These are phyloP conservation scores for Tetramorium alpestre DNA, from an alignment of 1,140 invertebrate species.

Conservation along the genomic window DNA sequence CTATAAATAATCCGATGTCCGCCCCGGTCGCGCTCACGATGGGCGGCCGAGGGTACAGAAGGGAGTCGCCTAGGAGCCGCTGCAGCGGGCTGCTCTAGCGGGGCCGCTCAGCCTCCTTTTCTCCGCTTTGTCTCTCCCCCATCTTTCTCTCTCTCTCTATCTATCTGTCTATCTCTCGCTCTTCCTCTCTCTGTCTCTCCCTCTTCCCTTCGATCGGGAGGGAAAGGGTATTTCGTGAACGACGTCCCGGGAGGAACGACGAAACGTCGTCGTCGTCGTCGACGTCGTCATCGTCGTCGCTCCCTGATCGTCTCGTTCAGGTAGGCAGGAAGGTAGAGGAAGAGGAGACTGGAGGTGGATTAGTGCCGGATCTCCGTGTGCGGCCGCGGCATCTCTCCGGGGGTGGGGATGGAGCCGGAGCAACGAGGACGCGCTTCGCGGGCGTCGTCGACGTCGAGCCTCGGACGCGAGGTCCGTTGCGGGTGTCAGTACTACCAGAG, in stretches of 20 bases:
- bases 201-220: conserved; percentile 10
- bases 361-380: conserved; percentile 50
- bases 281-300: conserved; percentile 15
- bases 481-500: conserved; percentile 94
- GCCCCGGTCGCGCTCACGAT: conserved; percentile 25
- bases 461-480: conserved; percentile 90
- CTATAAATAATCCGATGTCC: conserved; percentile 72
- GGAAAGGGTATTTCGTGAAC: conserved; percentile 27
- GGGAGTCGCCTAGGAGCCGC: conserved; percentile 69
- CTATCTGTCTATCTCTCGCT: conserved; percentile 17
- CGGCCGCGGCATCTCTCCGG: conserved; percentile 19
- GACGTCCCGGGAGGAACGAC: background rate
- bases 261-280: background rate
- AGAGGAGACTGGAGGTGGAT: conserved; percentile 65
- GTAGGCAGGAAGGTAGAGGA: conserved; percentile 40
- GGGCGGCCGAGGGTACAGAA: conserved; percentile 46
- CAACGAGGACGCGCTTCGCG: conserved; percentile 82
- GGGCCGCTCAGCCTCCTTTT: conserved; percentile 40
- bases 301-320: conserved; percentile 35
- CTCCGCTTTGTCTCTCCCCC: conserved; percentile 47
- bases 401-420: conserved; percentile 80
- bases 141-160: background rate
- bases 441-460: conserved; percentile 88
- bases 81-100: conserved; percentile 58
- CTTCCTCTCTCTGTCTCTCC: conserved; percentile 36